Evolutionary conservation across 2,888 invertebrate genomes (phyloP).

Genomic region (Autographa gamma): DNA sequence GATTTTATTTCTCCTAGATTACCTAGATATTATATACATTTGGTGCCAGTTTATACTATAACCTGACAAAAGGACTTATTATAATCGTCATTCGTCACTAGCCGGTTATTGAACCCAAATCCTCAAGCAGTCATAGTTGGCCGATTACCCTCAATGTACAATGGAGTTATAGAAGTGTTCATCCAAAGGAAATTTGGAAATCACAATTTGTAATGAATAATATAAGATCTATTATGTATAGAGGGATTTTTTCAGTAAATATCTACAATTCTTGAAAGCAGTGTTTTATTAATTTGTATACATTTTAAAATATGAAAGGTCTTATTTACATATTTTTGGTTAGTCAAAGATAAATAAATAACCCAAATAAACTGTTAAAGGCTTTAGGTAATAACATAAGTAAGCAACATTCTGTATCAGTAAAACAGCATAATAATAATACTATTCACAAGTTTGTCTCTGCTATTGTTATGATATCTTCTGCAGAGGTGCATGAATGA

Average conservation of each 20-base stretch:
- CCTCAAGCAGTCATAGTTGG: too few relatives aligned
- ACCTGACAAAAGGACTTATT: too few relatives aligned
- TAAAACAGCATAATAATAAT: slow-evolving; percentile 2
- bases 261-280: slow-evolving; percentile 16
- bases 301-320: slow-evolving; percentile 13
- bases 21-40: too few relatives aligned
- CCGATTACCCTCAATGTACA: too few relatives aligned
- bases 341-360: neutral
- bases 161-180: too few relatives aligned
- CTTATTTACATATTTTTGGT: slow-evolving; percentile 20
- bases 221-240: too few relatives aligned
- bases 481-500: neutral
- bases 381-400: slow-evolving; percentile 1
- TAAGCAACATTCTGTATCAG: slow-evolving; percentile 4
- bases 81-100: too few relatives aligned
- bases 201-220: too few relatives aligned
- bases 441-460: neutral
- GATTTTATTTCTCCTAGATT: too few relatives aligned
- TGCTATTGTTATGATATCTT: neutral
- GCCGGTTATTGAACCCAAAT: too few relatives aligned
- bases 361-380: neutral
- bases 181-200: too few relatives aligned
- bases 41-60: too few relatives aligned
- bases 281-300: slow-evolving; percentile 26
- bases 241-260: neutral